Evolutionary conservation across 2,797 vertebrate genomes (phyloP), one percentile per base, ranked within the genome.

Genomic region (Buphagus erythrorhynchus): DNA sequence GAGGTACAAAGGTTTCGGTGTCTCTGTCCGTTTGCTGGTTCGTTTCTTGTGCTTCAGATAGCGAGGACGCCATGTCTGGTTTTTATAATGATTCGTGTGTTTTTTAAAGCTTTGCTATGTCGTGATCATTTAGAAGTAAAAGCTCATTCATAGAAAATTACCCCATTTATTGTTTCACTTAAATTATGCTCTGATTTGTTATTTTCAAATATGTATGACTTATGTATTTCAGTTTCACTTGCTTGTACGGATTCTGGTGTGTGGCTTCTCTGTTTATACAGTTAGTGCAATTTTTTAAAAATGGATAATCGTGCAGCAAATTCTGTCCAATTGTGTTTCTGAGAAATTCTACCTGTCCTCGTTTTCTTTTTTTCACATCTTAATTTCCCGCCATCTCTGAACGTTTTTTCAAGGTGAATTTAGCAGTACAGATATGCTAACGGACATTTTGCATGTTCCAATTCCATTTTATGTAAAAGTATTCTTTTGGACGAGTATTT

Each of bases 1-100:
- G 5, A 5, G 0, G 4, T 10, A 3, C 5, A 4, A 12, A 0
- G 3, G 0, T 1, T 16, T 75, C 1, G 0, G 0, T 29, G 15
- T 16, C 25, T 7, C 17, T 24, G 16, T 11, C 1, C 0, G 17
- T 48, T 38, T 26, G 8, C 3, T 28, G 0, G 4, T 18, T 29
- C 1, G 0, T 38, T 25, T 3, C 5, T 33, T 38, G 2, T 40
- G 31, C 42, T 68, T 25, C 3, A 3, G 3, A 7, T 4, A 51
- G 8, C 3, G 62, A 22, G 48, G 25, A 5, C 8, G 0, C 11
- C 4, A 4, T 4, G 15, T 9, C 7, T 46, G 2, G 4, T 5
- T 10, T 16, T 11, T 20, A 1, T 11, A 16, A 51, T 10, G 12
- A 9, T 48, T 62, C 3, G 3, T 6, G 15, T 16, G 7, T 9